Evolutionary conservation across 2,113 vertebrate genomes (phyloP), one percentile per base, ranked within the genome.

Genomic region (Cromileptes altivelis): DNA sequence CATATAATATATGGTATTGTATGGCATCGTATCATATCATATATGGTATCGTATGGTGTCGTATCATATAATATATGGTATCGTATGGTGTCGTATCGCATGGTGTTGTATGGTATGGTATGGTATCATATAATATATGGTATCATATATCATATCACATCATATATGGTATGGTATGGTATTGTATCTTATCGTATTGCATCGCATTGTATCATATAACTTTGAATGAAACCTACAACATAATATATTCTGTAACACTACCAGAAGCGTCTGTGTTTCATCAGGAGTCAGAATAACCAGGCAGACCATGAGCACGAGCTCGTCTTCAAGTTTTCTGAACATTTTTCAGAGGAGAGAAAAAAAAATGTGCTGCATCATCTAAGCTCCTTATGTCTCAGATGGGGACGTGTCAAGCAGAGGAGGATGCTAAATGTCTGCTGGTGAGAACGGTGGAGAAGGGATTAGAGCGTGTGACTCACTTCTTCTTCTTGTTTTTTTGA

Each of bases 381-480:
- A 89, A 92, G 89, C 89, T 85, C 52, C 85, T 90, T 85, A 84
- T n/a, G 18, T 87, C 76, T 84, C 58, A 0, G n/a, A 78, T 77
- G 63, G 17, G 55, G 73, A 72, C 40, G 84, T 82, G 88, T 89
- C 45, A 33, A 65, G 78, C 72, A 71, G 85, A 90, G 84, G 85
- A 88, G 82, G 91, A 75, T 81, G 74, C 88, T 86, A 56, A 84
- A 83, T 75, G 74, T 90, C 89, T 84, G 70, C 78, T 40, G 74
- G 65, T 78, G 78, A 83, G 65, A 77, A 77, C 12, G 52, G 37
- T 47, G 47, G 27, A 55, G 86, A 75, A 49, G 64, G 72, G 84
- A 89, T 92, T 88, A 90, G 55, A 86, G 60, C 13, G 33, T 73
- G 71, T 89, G 89, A 93, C 87, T 90, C 86, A 85, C 68, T 67